A percentile compares a stretch with the other conserved stretches of the same genome.
Evolutionary conservation across 2,113 vertebrate species (phyloP).

Genomic region (Ahaetulla prasina): DNA sequence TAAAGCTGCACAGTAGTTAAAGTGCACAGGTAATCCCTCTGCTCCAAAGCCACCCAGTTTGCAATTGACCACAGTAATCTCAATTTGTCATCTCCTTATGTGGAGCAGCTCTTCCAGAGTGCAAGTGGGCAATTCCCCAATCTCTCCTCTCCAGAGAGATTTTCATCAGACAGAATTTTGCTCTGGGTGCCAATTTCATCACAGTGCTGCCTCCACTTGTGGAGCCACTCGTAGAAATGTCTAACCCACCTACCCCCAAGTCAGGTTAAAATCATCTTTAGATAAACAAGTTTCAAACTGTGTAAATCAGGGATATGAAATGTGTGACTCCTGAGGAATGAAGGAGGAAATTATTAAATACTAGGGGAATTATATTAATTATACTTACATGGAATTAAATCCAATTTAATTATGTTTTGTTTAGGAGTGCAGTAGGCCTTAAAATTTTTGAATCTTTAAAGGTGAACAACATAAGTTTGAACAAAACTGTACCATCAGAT

Average conservation of each 20-base stretch:
- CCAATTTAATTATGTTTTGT: neutral
- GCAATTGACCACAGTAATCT: no score
- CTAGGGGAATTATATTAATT: neutral
- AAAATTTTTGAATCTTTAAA: neutral
- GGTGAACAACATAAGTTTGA: neutral
- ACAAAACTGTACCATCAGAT: neutral
- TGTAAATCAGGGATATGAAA: neutral
- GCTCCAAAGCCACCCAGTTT: no score
- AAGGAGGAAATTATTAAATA: neutral
- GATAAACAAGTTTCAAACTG: neutral
- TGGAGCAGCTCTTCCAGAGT: no score
- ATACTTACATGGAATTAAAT: neutral
- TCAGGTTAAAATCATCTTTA: neutral
- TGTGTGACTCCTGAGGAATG: neutral
- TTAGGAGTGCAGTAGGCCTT: neutral
- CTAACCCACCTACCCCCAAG: neutral
- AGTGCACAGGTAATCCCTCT: no score
- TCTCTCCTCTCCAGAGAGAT: no score
- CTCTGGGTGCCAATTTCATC: no score
- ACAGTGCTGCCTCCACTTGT: no score
- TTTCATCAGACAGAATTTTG: no score
- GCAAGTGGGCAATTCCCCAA: no score
- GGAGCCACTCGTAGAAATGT: no score
- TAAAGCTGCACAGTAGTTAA: no score
- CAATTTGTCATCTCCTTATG: no score